Percentiles rank a stretch among this genome's conserved stretches.
Conservation (phyloP, 2,888 invertebrate species). For the Temnothorax ravouxi region DNA sequence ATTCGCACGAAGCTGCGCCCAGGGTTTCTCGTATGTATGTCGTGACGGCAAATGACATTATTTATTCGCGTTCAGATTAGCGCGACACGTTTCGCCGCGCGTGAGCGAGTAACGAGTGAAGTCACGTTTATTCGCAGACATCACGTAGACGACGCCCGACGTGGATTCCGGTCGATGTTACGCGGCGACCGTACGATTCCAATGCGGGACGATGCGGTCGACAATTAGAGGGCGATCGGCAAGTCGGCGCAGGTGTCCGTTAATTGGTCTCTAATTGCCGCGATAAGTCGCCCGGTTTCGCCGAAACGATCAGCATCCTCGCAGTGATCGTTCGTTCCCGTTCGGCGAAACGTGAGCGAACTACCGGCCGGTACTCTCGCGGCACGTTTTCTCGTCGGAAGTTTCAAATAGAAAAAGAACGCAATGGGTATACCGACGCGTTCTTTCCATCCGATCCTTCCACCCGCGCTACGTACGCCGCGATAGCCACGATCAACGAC, state of each 20-base stretch:
- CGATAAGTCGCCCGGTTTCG: conserved; percentile 71
- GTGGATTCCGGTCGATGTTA: conserved; percentile 42
- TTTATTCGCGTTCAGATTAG: conserved; percentile 51
- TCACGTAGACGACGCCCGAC: conserved; percentile 29
- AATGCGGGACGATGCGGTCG: conserved; percentile 60
- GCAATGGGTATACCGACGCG: conserved; percentile 2
- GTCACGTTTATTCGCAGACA: conserved; percentile 46
- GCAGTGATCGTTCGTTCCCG: conserved; percentile 39
- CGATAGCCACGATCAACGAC: conserved; percentile 68
- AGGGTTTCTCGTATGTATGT: conserved; percentile 13
- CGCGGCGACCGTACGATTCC: conserved; percentile 66
- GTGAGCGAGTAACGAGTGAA: conserved; percentile 45
- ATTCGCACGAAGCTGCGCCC: conserved; percentile 22
- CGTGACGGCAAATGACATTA: conserved; percentile 51
- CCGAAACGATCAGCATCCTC: conserved; percentile 53
- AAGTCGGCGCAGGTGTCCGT: conserved; percentile 68
- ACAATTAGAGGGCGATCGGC: conserved; percentile 74
- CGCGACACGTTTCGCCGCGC: conserved; percentile 41
- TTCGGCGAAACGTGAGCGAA: conserved; percentile 56
- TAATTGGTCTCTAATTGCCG: conserved; percentile 77
- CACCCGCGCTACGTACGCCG: neutral
- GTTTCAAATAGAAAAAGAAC: conserved; percentile 21
- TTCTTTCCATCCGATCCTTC: conserved; percentile 55
- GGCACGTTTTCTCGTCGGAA: conserved; percentile 5
- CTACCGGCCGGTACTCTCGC: conserved; percentile 9